Evolutionary conservation across 2,888 invertebrate genomes (phyloP).

Genomic region (Sinhomidia bicolor): DNA sequence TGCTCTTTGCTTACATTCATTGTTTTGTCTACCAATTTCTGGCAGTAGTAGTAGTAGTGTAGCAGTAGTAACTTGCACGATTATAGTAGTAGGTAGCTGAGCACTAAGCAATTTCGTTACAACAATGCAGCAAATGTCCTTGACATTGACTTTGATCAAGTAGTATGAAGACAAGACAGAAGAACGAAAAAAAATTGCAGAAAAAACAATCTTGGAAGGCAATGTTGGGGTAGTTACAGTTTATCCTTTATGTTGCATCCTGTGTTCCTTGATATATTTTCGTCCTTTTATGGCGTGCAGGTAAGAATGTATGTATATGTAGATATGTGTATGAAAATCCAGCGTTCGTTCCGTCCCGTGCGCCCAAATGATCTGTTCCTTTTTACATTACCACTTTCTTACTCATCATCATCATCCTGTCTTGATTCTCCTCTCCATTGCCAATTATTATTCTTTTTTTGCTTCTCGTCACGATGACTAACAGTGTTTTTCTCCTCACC

Average conservation of each 20-base stretch:
- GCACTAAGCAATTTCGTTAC: background rate
- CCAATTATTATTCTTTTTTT: constrained; percentile 12
- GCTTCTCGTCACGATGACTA: constrained; percentile 19
- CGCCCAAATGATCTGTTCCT: background rate
- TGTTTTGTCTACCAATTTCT: constrained; percentile 20
- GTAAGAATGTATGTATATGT: too few relatives aligned
- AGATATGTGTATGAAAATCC: background rate
- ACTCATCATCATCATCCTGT: constrained; percentile 12
- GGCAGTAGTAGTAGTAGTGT: too few relatives aligned
- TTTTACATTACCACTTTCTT: background rate
- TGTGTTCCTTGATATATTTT: constrained; percentile 29
- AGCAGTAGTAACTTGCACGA: too few relatives aligned
- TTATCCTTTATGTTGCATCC: background rate
- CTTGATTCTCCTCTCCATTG: too few relatives aligned
- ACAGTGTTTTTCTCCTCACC: background rate
- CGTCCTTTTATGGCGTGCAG: background rate
- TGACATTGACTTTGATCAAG: constrained; percentile 74
- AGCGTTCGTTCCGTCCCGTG: constrained; percentile 11
- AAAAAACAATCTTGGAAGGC: constrained; percentile 43
- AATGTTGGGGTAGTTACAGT: constrained; percentile 61
- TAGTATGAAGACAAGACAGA: constrained; percentile 44
- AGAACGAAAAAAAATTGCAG: background rate
- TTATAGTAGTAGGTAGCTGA: background rate
- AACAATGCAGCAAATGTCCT: constrained; percentile 55
- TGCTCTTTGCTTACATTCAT: too few relatives aligned